phyloP scores from a whole-genome alignment of 2,113 vertebrate genomes.

The Myrmophylax atrothorax region DNA sequence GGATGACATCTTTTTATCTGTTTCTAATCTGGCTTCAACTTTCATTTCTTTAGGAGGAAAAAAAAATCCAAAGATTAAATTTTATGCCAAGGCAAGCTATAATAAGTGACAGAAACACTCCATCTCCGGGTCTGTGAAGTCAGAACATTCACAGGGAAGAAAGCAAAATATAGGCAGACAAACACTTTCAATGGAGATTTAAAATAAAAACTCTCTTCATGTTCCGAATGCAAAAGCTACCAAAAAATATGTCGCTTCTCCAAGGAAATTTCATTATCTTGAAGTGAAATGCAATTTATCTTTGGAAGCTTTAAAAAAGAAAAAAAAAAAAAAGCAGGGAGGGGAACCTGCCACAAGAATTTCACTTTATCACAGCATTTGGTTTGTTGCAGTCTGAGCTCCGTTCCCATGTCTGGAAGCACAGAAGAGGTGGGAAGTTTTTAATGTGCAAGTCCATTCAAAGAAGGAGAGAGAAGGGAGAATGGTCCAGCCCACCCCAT shows the following conservation, averaged over 20 bases:
- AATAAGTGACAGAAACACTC: constrained; percentile 44
- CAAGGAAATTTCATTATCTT: constrained; percentile 43
- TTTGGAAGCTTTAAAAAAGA: not conserved
- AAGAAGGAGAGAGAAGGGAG: not conserved
- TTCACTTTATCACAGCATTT: not conserved
- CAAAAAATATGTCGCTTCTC: not conserved
- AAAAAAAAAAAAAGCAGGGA: not conserved
- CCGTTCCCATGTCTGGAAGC: not conserved
- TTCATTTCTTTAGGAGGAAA: constrained; percentile 33
- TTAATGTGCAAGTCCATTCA: not conserved
- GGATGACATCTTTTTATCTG: constrained; percentile 47
- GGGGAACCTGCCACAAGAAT: not conserved
- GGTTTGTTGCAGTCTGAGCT: not conserved
- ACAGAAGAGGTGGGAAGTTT: not conserved
- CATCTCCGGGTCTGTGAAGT: constrained; percentile 6
- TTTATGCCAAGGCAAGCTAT: constrained; percentile 37
- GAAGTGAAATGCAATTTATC: constrained; percentile 35
- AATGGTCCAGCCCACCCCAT: not conserved
- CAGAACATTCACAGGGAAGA: constrained; percentile 17
- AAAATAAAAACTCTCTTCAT: constrained; percentile 41
- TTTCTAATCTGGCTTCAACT: constrained; percentile 52
- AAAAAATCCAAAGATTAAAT: constrained; percentile 29
- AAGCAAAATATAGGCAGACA: constrained; percentile 38
- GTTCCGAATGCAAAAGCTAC: constrained; percentile 20
- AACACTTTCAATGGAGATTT: constrained; percentile 35